These are phyloP conservation scores for Coranthus polyacanthus DNA, from an alignment of 2,797 vertebrate genomes.

Conservation along the genomic window DNA sequence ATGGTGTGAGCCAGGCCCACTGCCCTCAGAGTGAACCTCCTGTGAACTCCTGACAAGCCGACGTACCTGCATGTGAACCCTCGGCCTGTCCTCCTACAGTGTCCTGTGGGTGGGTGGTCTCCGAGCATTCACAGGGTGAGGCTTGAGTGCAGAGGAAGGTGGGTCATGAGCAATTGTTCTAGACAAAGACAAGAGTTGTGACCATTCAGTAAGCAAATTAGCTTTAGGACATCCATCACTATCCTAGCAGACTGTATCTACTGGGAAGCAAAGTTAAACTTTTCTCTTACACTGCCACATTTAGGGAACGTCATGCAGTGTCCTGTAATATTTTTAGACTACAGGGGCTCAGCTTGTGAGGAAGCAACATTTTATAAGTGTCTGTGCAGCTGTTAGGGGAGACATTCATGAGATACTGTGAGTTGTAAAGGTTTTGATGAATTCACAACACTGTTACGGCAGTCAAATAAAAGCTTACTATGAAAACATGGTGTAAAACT, in stretches of 20 bases:
- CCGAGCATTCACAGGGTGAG: constrained; percentile 33
- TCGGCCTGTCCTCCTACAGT: constrained; percentile 6
- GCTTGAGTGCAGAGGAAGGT: constrained; percentile 25
- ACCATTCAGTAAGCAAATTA: constrained; percentile 76
- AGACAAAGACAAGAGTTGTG: constrained; percentile 60
- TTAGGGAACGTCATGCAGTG: constrained; percentile 43
- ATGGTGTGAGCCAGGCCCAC: constrained; percentile 30
- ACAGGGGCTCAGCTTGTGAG: constrained; percentile 9
- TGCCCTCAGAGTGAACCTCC: constrained; percentile 70
- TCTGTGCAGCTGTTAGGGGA: constrained; percentile 62
- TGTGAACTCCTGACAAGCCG: constrained; percentile 67
- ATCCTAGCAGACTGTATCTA: constrained; percentile 5
- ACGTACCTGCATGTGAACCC: constrained; percentile 67
- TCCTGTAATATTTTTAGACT: constrained; percentile 68
- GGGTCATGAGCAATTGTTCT: constrained; percentile 45
- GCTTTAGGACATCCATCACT: constrained; percentile 46
- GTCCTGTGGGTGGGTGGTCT: constrained; percentile 76
- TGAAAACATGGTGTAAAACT: constrained; percentile 79
- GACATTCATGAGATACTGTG: constrained; percentile 50
- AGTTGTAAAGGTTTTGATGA: constrained; percentile 69
- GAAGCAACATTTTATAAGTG: constrained; percentile 54
- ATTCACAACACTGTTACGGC: constrained; percentile 70
- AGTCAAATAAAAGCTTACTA: constrained; percentile 75
- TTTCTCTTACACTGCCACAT: constrained; percentile 19
- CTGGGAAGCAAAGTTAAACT: not conserved